Conservation (phyloP, 92 coral and sea anemone species). For the Hydrozoanthus gracilis region DNA sequence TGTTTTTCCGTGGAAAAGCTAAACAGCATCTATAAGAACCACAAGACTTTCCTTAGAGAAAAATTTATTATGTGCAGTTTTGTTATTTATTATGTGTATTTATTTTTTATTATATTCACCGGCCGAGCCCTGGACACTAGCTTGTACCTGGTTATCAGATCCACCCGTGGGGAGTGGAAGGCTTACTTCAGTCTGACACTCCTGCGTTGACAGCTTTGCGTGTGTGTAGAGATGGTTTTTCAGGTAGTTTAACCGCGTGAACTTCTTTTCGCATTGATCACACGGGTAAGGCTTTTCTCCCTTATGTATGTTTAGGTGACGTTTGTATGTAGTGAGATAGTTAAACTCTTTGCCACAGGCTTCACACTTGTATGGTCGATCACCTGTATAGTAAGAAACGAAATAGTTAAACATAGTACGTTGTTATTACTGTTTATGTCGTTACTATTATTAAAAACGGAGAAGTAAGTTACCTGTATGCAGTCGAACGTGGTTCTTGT, state of each 20-base stretch:
- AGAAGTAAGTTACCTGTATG: slow-evolving; percentile 74
- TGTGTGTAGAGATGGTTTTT: slow-evolving; percentile 93
- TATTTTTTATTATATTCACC: too few species aligned
- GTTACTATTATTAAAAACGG: neutral
- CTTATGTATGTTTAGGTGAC: slow-evolving; percentile 96
- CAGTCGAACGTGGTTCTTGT: slow-evolving; percentile 89
- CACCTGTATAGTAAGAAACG: slow-evolving; percentile 59
- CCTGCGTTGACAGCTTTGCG: slow-evolving; percentile 75
- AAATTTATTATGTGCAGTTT: too few species aligned
- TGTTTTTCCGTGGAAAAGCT: too few species aligned
- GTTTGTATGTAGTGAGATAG: slow-evolving; percentile 97
- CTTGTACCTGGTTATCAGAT: slow-evolving; percentile 16
- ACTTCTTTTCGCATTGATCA: slow-evolving; percentile 89
- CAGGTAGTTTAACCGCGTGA: slow-evolving; percentile 92
- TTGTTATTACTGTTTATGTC: neutral
- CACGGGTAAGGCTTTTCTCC: slow-evolving; percentile 97
- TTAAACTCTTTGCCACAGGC: slow-evolving; percentile 95
- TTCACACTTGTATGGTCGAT: slow-evolving; percentile 96
- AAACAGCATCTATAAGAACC: too few species aligned
- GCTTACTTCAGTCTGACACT: slow-evolving; percentile 81
- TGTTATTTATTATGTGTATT: too few species aligned
- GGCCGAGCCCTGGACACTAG: neutral
- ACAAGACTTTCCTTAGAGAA: too few species aligned
- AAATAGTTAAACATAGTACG: neutral
- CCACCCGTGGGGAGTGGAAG: slow-evolving; percentile 8